A percentile compares a stretch with the other conserved stretches of the same genome.
These are phyloP conservation scores for Paramuricea clavata DNA, from an alignment of 92 coral and sea anemone genomes.

Conservation along the genomic window DNA sequence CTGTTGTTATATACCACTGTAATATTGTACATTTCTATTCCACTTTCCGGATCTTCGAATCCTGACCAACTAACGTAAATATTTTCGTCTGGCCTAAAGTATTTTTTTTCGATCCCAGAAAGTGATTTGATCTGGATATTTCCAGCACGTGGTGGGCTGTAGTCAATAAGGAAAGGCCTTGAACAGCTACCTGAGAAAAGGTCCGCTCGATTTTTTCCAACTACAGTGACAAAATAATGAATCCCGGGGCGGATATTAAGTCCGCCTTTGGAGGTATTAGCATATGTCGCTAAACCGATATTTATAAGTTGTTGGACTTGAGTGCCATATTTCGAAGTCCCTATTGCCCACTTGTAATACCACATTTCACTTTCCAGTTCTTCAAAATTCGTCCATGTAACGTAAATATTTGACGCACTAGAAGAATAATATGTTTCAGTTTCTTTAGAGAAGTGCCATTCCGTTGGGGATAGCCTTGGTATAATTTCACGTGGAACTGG, in stretches of 20 bases:
- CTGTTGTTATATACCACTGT: slow-evolving; percentile 35
- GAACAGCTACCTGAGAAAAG: slow-evolving; percentile 88
- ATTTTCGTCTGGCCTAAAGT: slow-evolving; percentile 26
- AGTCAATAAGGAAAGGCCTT: slow-evolving; percentile 80
- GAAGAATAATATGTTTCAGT: slow-evolving; percentile 76
- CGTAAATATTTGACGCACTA: slow-evolving; percentile 62
- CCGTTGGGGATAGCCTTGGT: slow-evolving; percentile 52
- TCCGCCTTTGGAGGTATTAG: slow-evolving; percentile 80
- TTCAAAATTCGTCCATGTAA: slow-evolving; percentile 75
- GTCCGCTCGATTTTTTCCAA: slow-evolving; percentile 82
- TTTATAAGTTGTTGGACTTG: slow-evolving; percentile 91
- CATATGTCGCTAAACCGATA: slow-evolving; percentile 74
- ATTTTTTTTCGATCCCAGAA: slow-evolving; percentile 37
- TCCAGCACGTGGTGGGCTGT: slow-evolving; percentile 80
- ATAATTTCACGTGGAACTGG: slow-evolving; percentile 74
- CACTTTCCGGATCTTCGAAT: slow-evolving; percentile 82
- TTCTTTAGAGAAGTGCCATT: slow-evolving; percentile 68
- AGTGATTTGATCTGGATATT: slow-evolving; percentile 48
- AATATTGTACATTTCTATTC: slow-evolving; percentile 72
- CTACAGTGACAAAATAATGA: slow-evolving; percentile 82
- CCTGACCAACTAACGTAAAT: slow-evolving; percentile 69
- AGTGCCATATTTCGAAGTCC: slow-evolving; percentile 86
- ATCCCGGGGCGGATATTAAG: slow-evolving; percentile 71
- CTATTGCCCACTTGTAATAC: slow-evolving; percentile 97
- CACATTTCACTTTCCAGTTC: slow-evolving; percentile 91